Base-by-base conservation (phyloP, 1,140 invertebrate genomes). In the Drosophila pseudoananassae region DNA sequence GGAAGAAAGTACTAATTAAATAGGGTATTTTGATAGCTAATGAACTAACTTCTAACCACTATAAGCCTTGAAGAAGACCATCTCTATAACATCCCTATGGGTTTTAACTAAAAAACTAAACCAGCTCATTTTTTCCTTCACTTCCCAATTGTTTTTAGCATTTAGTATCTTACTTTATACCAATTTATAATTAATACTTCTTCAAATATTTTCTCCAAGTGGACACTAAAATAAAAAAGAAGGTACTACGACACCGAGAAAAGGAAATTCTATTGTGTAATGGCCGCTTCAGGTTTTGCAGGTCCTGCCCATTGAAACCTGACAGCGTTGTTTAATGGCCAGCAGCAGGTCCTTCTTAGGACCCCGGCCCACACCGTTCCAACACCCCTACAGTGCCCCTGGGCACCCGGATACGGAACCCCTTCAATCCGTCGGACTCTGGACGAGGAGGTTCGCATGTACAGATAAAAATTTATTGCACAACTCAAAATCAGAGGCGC, bases 391-490 rank as follows among this genome's bases (percentile, higher is more conserved):
- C 6, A n/a, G 25, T 29, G 14, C 14, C 49, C 4, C 4, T 17
- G 9, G 43, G 17, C 8, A 10, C 17, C 43, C 15, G 43, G 17
- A 17, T 46, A 46, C 43, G 33, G 33, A 47, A 69, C 36, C 71
- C 70, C 71, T 49, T 72, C 59, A 51, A 51, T 56, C 40, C 31
- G 25, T 49, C 70, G 52, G 46, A 68, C 43, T 12, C 12, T 36
- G 53, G 61, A 43, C 66, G 63, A 52, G 57, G 70, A 52, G 60
- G 69, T 57, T 77, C 78, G 82, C 83, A 76, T 87, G 82, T 88
- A 88, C 65, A 87, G 83, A 87, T 87, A 87, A 88, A 88, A 87
- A 88, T 87, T 87, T 87, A 87, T 87, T 87, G 82, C 82, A 87
- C 83, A 87, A 82, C 83, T 87, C 82, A 87, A 87, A 87, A 87